Percentiles rank a stretch among this genome's conserved stretches.
Evolutionary conservation across 2,888 invertebrate genomes (phyloP).

Genomic region (Zele albiditarsus): DNA sequence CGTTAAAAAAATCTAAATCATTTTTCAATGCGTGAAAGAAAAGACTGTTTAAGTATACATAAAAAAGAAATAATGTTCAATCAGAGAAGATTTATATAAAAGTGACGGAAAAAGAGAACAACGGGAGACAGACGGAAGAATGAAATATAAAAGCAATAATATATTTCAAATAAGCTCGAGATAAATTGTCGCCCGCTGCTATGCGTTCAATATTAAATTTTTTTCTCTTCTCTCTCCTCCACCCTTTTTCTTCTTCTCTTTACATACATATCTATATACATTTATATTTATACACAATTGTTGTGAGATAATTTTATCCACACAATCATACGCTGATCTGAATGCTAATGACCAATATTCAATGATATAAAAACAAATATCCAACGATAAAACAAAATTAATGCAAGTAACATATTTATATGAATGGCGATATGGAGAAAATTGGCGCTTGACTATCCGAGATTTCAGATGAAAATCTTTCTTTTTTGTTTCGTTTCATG

Average conservation of each 20-base stretch:
- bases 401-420: neutral
- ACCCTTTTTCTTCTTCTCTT: neutral
- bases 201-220: slow-evolving; percentile 36
- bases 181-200: slow-evolving; percentile 32
- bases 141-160: slow-evolving; percentile 42
- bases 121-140: neutral
- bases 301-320: neutral
- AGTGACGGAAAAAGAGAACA: slow-evolving; percentile 16
- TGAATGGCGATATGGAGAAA: slow-evolving; percentile 5
- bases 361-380: slow-evolving; percentile 30
- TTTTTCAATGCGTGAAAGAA: too few species aligned
- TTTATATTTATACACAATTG: slow-evolving; percentile 16
- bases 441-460: slow-evolving; percentile 29
- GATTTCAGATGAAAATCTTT: slow-evolving; percentile 27
- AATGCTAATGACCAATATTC: slow-evolving; percentile 35
- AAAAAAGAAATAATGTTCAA: too few species aligned
- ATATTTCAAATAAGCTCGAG: slow-evolving; percentile 39
- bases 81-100: neutral
- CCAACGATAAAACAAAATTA: slow-evolving; percentile 18
- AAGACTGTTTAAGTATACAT: too few species aligned
- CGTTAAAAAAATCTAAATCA: too few species aligned
- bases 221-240: slow-evolving; percentile 10
- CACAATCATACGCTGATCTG: slow-evolving; percentile 17
- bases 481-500: slow-evolving; percentile 1
- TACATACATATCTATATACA: slow-evolving; percentile 6